These are phyloP conservation scores for Glaucopsyche alexis DNA, from an alignment of 2,888 invertebrate genomes.

Conservation along the genomic window DNA sequence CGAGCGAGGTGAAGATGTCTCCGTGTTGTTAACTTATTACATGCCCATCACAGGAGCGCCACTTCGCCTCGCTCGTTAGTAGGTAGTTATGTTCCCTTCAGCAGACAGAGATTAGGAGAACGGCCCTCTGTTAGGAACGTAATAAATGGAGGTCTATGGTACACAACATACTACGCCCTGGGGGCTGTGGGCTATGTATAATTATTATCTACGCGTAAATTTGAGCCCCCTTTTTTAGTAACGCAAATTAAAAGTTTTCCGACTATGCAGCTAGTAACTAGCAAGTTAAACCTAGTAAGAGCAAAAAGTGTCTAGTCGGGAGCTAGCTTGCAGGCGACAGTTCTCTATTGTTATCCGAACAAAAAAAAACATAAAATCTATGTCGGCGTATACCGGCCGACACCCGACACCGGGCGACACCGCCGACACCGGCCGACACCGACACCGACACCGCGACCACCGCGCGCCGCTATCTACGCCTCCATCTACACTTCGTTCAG, in stretches of 20 bases:
- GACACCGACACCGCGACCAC: background rate
- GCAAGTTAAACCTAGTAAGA: too few relatives aligned
- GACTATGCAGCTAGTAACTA: too few relatives aligned
- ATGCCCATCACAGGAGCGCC: background rate
- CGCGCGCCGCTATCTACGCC: background rate
- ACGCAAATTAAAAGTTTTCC: too few relatives aligned
- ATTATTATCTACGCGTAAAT: too few relatives aligned
- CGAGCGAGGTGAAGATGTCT: background rate
- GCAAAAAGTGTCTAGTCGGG: too few relatives aligned
- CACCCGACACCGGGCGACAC: background rate
- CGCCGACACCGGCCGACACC: background rate
- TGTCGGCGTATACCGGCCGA: background rate
- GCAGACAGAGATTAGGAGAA: too few relatives aligned
- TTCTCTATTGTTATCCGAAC: background rate
- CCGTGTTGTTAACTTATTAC: constrained; percentile 21
- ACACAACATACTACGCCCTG: too few relatives aligned
- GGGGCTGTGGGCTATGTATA: too few relatives aligned
- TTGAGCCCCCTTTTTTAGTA: too few relatives aligned
- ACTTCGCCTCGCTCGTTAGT: background rate
- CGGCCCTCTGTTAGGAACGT: too few relatives aligned
- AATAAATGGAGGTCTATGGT: too few relatives aligned
- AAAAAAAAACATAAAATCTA: background rate
- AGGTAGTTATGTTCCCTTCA: too few relatives aligned
- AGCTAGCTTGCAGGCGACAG: background rate
- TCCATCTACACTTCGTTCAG: background rate